Evolutionary conservation across 2,797 vertebrate species (phyloP).

Genomic region (Galaxias olidus): DNA sequence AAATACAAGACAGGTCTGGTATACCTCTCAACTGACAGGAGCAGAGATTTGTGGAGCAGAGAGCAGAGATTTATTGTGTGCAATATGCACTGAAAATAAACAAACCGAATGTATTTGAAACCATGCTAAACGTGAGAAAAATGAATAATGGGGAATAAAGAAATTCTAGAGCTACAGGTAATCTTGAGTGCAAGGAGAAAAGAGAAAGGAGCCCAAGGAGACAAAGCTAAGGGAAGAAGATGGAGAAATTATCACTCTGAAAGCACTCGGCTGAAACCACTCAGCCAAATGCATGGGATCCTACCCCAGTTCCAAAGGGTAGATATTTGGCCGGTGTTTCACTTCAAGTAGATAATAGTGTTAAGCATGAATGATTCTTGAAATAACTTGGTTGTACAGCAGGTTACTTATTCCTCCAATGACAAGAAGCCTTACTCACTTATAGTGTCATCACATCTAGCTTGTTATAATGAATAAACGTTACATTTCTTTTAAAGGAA

Average conservation of each 20-base stretch:
- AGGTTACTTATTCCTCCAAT: too few species aligned
- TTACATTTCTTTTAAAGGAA: too few species aligned
- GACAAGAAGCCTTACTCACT: too few species aligned
- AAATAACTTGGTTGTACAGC: conserved; percentile 10
- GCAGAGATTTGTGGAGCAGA: too few species aligned
- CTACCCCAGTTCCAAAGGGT: conserved; percentile 15
- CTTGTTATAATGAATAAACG: not conserved
- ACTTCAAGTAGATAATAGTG: conserved; percentile 27
- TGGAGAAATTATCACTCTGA: conserved; percentile 44
- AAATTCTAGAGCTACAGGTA: conserved; percentile 41
- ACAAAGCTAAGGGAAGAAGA: conserved; percentile 39
- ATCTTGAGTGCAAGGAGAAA: conserved; percentile 25
- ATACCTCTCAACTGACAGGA: too few species aligned
- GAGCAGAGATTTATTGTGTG: too few species aligned
- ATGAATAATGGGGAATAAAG: conserved; percentile 34
- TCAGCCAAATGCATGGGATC: conserved; percentile 6
- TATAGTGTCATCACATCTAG: not conserved
- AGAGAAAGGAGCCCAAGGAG: conserved; percentile 35
- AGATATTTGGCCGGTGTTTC: conserved; percentile 3
- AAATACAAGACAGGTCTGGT: too few species aligned
- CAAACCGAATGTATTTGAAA: conserved; percentile 35
- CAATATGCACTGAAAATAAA: conserved; percentile 23
- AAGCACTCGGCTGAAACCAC: conserved; percentile 27
- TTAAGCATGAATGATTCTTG: conserved; percentile 13
- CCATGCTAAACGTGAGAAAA: conserved; percentile 25